These are phyloP conservation scores for Acanthisitta chloris DNA, from an alignment of 2,113 vertebrate species.

Conservation along the genomic window DNA sequence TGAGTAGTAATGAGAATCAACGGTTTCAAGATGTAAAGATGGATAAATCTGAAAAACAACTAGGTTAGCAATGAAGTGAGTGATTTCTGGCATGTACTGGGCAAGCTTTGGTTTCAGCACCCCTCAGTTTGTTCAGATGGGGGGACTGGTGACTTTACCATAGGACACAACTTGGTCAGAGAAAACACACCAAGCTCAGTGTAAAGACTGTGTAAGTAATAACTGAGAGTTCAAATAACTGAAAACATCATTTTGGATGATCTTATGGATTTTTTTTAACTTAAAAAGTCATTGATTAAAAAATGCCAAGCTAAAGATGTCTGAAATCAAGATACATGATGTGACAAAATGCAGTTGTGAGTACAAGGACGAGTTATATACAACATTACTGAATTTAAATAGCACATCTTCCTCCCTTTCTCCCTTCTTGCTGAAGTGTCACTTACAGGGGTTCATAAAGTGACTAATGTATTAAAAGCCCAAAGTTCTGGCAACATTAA, in stretches of 20 bases:
- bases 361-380: background rate
- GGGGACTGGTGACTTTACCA: background rate
- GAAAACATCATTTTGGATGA: background rate
- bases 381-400: background rate
- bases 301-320: background rate
- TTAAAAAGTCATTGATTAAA: background rate
- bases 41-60: background rate
- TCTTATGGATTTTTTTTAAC: background rate
- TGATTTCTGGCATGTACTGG: background rate
- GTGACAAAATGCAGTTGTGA: background rate
- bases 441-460: background rate
- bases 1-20: background rate
- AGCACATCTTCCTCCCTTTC: background rate
- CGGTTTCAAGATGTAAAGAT: background rate
- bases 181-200: accelerated
- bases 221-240: background rate
- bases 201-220: background rate
- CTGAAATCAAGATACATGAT: background rate
- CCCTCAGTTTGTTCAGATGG: background rate
- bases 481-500: background rate
- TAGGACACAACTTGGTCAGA: background rate
- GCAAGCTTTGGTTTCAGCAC: background rate
- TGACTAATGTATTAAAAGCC: background rate
- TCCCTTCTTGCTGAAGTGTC: background rate
- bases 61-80: background rate